phyloP scores from a whole-genome alignment of 2,113 vertebrate genomes.

The Poicephalus gulielmi region DNA sequence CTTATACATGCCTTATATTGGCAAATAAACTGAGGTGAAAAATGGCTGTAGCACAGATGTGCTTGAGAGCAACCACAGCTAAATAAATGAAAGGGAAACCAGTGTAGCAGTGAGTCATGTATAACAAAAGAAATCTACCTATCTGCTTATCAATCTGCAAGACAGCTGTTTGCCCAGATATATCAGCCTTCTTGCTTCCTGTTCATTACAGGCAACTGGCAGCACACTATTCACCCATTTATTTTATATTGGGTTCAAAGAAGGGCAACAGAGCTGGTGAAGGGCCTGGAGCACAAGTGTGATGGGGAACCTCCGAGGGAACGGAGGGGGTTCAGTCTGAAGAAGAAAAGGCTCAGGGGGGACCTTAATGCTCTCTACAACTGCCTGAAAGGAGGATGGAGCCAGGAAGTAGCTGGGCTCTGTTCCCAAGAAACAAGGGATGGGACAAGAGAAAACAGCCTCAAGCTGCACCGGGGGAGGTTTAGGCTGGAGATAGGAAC shows the following conservation, averaged over 20 bases:
- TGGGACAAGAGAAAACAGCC: background rate
- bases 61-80: background rate
- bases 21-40: background rate
- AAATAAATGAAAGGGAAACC: background rate
- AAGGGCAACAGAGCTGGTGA: background rate
- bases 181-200: background rate
- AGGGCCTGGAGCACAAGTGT: background rate
- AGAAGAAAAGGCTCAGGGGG: background rate
- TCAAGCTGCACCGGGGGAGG: background rate
- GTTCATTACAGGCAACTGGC: background rate
- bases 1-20: background rate
- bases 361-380: background rate
- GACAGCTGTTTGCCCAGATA: background rate
- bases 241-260: background rate
- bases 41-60: background rate
- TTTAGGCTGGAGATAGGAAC: background rate
- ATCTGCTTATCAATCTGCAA: background rate
- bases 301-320: background rate
- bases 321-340: background rate
- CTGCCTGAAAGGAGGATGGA: background rate
- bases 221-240: background rate
- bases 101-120: background rate
- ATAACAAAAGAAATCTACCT: background rate
- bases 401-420: background rate
- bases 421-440: background rate